Percentiles rank a stretch among this genome's conserved stretches.
These are phyloP conservation scores for Talpa occidentalis DNA, from an alignment of 2,113 vertebrate species.

Conservation along the genomic window DNA sequence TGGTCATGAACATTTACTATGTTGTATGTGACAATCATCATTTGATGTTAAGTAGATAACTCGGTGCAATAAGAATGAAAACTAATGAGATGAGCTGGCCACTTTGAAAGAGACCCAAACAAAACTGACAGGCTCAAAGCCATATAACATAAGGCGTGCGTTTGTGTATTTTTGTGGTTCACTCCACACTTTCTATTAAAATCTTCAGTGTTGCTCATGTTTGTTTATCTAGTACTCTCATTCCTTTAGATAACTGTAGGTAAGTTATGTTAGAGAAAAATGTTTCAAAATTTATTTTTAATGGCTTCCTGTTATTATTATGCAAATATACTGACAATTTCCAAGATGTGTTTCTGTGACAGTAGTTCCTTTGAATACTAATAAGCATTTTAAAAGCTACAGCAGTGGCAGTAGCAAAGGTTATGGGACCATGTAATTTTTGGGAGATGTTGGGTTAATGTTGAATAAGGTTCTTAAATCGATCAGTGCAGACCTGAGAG, in stretches of 20 bases:
- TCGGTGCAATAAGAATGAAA: not conserved
- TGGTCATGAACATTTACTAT: not conserved
- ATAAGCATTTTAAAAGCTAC: not conserved
- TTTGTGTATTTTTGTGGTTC: constrained; percentile 47
- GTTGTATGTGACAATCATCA: not conserved
- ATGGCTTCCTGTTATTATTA: not conserved
- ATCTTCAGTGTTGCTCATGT: not conserved
- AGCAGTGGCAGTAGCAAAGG: not conserved
- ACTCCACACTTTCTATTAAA: constrained; percentile 17
- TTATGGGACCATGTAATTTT: not conserved
- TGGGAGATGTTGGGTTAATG: not conserved
- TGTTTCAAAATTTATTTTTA: not conserved
- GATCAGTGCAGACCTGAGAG: not conserved
- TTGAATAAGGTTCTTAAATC: not conserved
- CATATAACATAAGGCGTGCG: not conserved
- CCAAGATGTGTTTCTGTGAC: not conserved
- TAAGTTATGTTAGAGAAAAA: constrained; percentile 11
- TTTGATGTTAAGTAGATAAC: not conserved
- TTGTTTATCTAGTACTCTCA: not conserved
- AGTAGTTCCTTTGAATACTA: not conserved
- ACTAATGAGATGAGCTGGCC: not conserved
- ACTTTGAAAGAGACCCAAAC: not conserved
- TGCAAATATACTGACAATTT: not conserved
- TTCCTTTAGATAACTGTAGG: not conserved
- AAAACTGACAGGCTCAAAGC: not conserved